phyloP scores from a whole-genome alignment of 1,140 invertebrate species.

The Nylanderia fulva region DNA sequence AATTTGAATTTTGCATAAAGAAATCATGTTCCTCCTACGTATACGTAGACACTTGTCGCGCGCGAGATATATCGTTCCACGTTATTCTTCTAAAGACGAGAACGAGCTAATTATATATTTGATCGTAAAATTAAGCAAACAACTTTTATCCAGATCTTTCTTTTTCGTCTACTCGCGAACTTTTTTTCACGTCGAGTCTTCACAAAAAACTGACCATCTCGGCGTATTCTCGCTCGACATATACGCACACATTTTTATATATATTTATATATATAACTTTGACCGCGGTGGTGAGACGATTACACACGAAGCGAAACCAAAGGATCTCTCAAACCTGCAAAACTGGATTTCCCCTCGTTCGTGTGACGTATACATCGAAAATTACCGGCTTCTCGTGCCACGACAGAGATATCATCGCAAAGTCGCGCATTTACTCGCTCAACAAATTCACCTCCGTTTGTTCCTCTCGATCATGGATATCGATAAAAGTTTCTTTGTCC shows the following conservation, averaged over 20 bases:
- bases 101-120: background rate
- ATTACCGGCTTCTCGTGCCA: conserved; percentile 57
- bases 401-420: conserved; percentile 63
- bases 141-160: background rate
- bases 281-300: conserved; percentile 57
- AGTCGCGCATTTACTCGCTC: conserved; percentile 37
- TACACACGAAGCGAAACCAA: conserved; percentile 52
- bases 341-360: conserved; percentile 68
- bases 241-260: background rate
- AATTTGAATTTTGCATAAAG: background rate
- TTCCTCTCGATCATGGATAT: background rate
- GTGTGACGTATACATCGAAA: conserved; percentile 67
- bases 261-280: conserved; percentile 27
- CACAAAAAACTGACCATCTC: conserved; percentile 47
- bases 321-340: conserved; percentile 71
- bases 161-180: background rate
- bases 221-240: conserved; percentile 6
- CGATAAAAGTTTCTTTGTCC: conserved; percentile 20
- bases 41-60: background rate
- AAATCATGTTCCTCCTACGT: background rate
- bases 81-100: background rate
- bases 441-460: conserved; percentile 56
- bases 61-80: background rate
- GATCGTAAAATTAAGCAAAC: background rate
- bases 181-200: background rate